Evolutionary conservation across 2,113 vertebrate species (phyloP), one percentile per base, ranked within the genome.

Genomic region (Rousettus leschenaultii): DNA sequence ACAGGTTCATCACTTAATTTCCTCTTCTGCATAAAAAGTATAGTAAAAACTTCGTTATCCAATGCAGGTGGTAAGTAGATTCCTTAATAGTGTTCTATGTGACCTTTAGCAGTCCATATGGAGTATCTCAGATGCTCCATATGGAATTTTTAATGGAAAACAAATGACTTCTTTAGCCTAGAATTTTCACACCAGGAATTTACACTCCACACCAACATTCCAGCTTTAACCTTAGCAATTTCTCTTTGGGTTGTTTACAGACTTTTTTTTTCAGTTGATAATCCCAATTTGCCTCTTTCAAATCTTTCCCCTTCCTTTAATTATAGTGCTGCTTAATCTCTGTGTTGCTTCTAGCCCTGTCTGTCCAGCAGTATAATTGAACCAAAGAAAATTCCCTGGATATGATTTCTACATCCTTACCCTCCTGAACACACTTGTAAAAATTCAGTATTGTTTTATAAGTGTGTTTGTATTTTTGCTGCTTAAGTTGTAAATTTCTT

Each of bases 291-390:
- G 45, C 80, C 82, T 96, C 33, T 96, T 97, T 85, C 18, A 96
- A 93, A 97, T 71, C 51, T 95, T 91, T 83, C 91, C 96, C 94
- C 61, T 95, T 93, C 80, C 84, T 97, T 83, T 95, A 93, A 98
- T 98, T 98, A 98, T 98, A 98, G 97, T 98, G 97, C 97, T 98
- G 97, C 97, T 98, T 98, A 98, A 98, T 98, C 97, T 97, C 97
- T 96, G 73, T 93, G 94, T 96, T 93, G 95, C 94, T 97, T 96
- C 96, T 97, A 96, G 97, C 97, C 96, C 97, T 97, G 88, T 96
- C 88, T 97, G 59, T 96, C 82, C 68, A 96, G 89, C 66, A 97
- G 85, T 96, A 87, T 75, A 92, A 87, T 77, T 86, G 43, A 97
- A 80, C 78, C 61, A 90, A 92, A 94, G 80, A 92, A 63, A 90